Conservation (phyloP, 30 jellyfish, hydroid and myxozoan species). For the Mastigias papua region DNA sequence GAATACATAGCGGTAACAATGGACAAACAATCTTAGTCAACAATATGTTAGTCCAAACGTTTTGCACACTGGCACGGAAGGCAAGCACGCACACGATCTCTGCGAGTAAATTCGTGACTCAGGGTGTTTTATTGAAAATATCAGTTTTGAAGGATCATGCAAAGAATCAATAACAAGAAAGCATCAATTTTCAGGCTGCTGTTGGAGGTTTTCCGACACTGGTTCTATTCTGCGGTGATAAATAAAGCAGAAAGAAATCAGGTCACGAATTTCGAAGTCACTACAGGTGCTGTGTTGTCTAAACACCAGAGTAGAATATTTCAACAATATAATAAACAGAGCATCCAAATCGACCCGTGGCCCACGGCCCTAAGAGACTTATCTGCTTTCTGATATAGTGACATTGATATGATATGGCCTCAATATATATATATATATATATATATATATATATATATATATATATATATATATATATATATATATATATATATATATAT, state of each 20-base stretch:
- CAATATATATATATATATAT: no score
- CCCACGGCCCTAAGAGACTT: no score
- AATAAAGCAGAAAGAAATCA: neutral
- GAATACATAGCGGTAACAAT: neutral
- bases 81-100: constrained; percentile 24
- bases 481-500: no score
- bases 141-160: neutral
- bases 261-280: constrained; percentile 12
- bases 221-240: neutral
- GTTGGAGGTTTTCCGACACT: no score
- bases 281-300: neutral
- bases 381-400: no score
- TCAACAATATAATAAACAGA: no score
- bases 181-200: neutral
- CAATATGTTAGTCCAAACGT: no score
- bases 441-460: no score
- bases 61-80: neutral
- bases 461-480: no score
- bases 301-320: neutral
- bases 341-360: no score
- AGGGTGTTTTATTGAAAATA: neutral
- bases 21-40: neutral
- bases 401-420: no score
- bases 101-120: constrained; percentile 5
- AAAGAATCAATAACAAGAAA: neutral